Percentiles rank a stretch among this genome's conserved stretches.
Conservation (phyloP, 2,888 invertebrate species). For the Oxyscelio sp. region DNA sequence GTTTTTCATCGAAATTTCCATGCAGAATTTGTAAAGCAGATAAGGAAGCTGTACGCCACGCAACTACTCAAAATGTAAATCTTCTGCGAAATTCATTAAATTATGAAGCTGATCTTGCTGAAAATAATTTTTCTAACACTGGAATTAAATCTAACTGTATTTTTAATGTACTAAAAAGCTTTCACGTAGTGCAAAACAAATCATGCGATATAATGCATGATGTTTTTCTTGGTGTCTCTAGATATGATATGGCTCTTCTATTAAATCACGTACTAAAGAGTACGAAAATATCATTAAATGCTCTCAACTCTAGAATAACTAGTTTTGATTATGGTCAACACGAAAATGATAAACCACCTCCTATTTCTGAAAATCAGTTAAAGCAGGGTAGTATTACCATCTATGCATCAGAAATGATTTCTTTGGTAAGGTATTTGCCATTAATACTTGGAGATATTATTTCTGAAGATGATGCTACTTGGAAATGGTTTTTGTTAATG, state of each 20-base stretch:
- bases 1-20: constrained; percentile 54
- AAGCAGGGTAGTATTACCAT: constrained; percentile 48
- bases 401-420: constrained; percentile 70
- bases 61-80: not conserved
- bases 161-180: constrained; percentile 66
- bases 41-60: constrained; percentile 10
- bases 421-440: constrained; percentile 58
- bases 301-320: constrained; percentile 60
- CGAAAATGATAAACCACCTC: constrained; percentile 63
- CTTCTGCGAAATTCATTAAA: constrained; percentile 39
- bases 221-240: constrained; percentile 54
- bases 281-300: constrained; percentile 42
- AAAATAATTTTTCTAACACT: constrained; percentile 41
- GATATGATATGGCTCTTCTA: constrained; percentile 62
- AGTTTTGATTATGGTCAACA: constrained; percentile 65
- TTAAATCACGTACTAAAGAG: constrained; percentile 54
- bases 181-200: constrained; percentile 63
- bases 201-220: constrained; percentile 70
- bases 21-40: constrained; percentile 68
- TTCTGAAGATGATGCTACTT: constrained; percentile 34
- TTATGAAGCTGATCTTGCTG: constrained; percentile 53
- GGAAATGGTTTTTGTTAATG: constrained; percentile 65
- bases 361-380: constrained; percentile 51
- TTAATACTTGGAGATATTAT: constrained; percentile 63
- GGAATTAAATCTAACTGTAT: constrained; percentile 54